phyloP scores from a whole-genome alignment of 2,888 invertebrate species.

The Epinotia ramella region DNA sequence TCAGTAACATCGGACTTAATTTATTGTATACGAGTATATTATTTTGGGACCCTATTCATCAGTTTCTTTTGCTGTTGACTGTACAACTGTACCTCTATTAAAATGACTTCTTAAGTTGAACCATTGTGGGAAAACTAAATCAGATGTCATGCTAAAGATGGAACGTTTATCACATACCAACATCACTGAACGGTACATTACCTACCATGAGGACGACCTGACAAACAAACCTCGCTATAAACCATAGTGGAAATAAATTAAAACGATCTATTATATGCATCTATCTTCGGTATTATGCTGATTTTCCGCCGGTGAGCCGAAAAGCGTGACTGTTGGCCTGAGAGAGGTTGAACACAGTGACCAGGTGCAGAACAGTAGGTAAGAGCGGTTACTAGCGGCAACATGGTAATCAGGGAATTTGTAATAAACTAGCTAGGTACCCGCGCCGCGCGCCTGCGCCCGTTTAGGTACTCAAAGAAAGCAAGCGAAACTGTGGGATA shows the following conservation, averaged over 20 bases:
- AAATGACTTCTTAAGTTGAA: not conserved
- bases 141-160: constrained; percentile 10
- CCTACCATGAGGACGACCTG: constrained; percentile 36
- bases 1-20: no score
- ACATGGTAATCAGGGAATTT: not conserved
- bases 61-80: no score
- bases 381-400: not conserved
- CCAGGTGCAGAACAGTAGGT: constrained; percentile 13
- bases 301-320: constrained; percentile 63
- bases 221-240: constrained; percentile 40
- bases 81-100: not conserved
- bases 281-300: constrained; percentile 71
- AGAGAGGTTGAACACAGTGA: constrained; percentile 57
- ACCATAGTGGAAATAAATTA: constrained; percentile 46
- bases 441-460: no score
- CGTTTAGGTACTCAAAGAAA: no score
- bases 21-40: no score
- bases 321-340: constrained; percentile 74
- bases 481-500: no score
- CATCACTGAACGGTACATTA: constrained; percentile 16
- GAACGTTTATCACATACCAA: constrained; percentile 22
- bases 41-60: no score
- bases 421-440: no score
- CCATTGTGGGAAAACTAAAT: not conserved
- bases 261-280: constrained; percentile 57